Evolutionary conservation across 2,888 invertebrate species (phyloP).

Genomic region (Ochlodes sylvanus): DNA sequence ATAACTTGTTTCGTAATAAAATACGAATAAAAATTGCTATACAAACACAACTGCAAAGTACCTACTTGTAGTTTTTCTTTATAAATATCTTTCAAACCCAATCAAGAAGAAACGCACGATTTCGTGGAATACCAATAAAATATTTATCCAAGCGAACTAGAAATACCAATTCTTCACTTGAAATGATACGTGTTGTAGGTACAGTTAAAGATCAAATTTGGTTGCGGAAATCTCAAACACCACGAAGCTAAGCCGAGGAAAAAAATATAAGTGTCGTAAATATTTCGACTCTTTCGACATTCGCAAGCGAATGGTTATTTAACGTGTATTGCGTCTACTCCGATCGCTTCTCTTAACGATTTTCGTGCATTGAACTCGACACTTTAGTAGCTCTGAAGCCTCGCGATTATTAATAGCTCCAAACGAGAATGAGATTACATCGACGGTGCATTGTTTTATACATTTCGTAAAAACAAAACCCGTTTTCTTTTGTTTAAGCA

Average conservation of each 20-base stretch:
- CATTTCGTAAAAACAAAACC: constrained; percentile 3
- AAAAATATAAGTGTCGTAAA: constrained; percentile 72
- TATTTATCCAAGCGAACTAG: constrained; percentile 52
- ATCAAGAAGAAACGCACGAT: constrained; percentile 70
- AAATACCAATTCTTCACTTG: constrained; percentile 55
- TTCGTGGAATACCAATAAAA: constrained; percentile 53
- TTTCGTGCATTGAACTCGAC: constrained; percentile 73
- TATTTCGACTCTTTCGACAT: constrained; percentile 70
- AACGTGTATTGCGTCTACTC: constrained; percentile 71
- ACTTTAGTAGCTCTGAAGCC: constrained; percentile 47
- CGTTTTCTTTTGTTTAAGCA: neutral
- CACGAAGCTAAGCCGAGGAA: constrained; percentile 52
- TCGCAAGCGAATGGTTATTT: constrained; percentile 69
- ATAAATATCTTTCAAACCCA: constrained; percentile 55
- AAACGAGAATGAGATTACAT: constrained; percentile 15
- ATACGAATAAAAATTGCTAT: neutral
- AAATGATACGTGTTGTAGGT: constrained; percentile 57
- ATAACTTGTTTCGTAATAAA: neutral
- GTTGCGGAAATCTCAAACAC: constrained; percentile 52
- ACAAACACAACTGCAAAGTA: constrained; percentile 4
- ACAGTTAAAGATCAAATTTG: constrained; percentile 60
- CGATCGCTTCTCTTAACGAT: constrained; percentile 67
- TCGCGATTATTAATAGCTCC: constrained; percentile 27
- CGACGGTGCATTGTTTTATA: neutral
- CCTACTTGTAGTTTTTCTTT: constrained; percentile 1